phyloP scores from a whole-genome alignment of 2,113 vertebrate genomes.

The Dunckerocampus dactyliophorus region DNA sequence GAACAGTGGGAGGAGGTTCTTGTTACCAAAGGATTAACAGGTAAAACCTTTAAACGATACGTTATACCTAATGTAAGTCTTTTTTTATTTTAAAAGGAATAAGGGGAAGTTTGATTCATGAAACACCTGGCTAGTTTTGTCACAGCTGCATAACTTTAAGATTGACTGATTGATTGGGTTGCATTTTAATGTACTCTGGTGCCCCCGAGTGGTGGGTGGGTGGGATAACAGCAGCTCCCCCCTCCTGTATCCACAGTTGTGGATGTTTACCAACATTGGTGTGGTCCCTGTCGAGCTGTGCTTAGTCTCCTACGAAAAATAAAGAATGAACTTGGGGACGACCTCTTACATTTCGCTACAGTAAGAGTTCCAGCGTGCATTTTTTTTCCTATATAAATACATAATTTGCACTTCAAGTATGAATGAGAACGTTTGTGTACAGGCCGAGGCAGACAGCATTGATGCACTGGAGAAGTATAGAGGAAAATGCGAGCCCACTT shows the following conservation, averaged over 20 bases:
- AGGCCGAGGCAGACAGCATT: constrained; percentile 88
- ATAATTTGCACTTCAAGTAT: neutral
- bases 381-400: neutral
- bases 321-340: constrained; percentile 80
- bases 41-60: constrained; percentile 59
- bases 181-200: constrained; percentile 39
- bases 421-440: constrained; percentile 29
- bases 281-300: constrained; percentile 88
- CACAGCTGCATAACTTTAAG: no score
- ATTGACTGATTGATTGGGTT: no score
- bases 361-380: constrained; percentile 67
- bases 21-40: constrained; percentile 81
- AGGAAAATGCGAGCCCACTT: constrained; percentile 88
- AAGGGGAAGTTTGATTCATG: neutral
- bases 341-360: constrained; percentile 85
- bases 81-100: neutral
- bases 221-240: constrained; percentile 25
- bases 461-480: constrained; percentile 83
- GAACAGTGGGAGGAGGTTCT: constrained; percentile 92
- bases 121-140: no score
- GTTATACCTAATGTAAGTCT: neutral
- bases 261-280: constrained; percentile 90
- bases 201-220: constrained; percentile 50
- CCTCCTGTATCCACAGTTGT: constrained; percentile 71
- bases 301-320: constrained; percentile 88